Percentiles rank a stretch among this genome's conserved stretches.
Evolutionary conservation across 1,140 invertebrate genomes (phyloP).

Genomic region (Drosophila novamexicana): DNA sequence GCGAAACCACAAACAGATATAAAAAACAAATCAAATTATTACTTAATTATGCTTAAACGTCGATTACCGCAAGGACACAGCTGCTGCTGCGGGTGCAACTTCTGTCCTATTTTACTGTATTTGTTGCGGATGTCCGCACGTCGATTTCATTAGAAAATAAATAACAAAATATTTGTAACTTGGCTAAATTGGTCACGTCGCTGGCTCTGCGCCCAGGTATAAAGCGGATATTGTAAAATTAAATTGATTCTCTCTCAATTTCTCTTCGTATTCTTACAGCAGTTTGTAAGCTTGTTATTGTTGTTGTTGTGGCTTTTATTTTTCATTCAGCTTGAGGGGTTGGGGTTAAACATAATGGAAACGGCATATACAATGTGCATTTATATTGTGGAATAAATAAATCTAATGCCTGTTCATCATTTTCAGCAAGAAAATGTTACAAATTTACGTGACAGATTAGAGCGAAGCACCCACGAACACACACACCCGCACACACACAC

Average conservation of each 20-base stretch:
- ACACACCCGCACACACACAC: constrained; percentile 13
- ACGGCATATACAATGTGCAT: constrained; percentile 58
- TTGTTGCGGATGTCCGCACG: constrained; percentile 41
- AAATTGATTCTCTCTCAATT: constrained; percentile 68
- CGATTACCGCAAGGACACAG: constrained; percentile 48
- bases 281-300: constrained; percentile 27
- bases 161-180: constrained; percentile 76
- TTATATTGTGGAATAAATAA: constrained; percentile 74
- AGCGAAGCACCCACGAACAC: constrained; percentile 25
- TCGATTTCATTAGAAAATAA: constrained; percentile 70
- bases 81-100: constrained; percentile 22
- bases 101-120: not conserved
- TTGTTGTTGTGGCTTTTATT: constrained; percentile 44
- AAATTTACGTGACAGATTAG: constrained; percentile 80
- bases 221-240: constrained; percentile 82
- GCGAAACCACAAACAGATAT: not conserved
- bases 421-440: constrained; percentile 71
- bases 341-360: constrained; percentile 47
- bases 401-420: constrained; percentile 75
- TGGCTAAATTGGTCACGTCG: constrained; percentile 79
- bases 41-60: constrained; percentile 75
- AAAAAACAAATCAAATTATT: constrained; percentile 66
- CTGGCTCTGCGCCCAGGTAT: constrained; percentile 60
- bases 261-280: constrained; percentile 5
- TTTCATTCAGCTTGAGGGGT: constrained; percentile 32